Base-by-base conservation (phyloP, 2,797 vertebrate species). In the Gambelia wislizenii region DNA sequence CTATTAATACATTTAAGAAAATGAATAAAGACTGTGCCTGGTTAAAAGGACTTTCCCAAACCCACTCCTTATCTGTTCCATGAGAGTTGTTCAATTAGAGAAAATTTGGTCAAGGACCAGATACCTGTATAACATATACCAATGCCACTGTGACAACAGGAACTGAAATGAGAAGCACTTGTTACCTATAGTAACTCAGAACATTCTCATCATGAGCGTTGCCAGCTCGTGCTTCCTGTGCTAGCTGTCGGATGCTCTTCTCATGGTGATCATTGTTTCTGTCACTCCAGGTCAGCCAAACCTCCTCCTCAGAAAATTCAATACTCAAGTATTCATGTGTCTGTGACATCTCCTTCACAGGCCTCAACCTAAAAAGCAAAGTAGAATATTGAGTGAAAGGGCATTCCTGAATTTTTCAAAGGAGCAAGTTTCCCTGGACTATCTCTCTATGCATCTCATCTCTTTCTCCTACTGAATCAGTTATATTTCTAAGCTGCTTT, bases 221-320 rank as follows among this genome's bases (percentile, higher is more conserved):
- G 64, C 99, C 99, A 5, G 99, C 98, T 86, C 98, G 95, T 0
- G 99, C 98, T 95, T 99, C 98, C 95, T 99, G 98, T 0, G 99
- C 98, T 92, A 99, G 96, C 94, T 98, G 98, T 44, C 98, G 96
- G 96, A 99, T 98, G 84, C 98, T 97, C 95, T 99, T 99, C 95
- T 99, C 98, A 0, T 99, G 98, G 47, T 93, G 97, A 88, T 99
- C 98, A 0, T 98, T 98, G 75, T 97, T 98, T 95, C 98, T 99
- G 94, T 99, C 98, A 0, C 95, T 98, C 99, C 99, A 99, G 20
- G 98, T 97, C 69, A 99, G 97, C 99, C 99, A 99, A 83, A 99
- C 99, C 95, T 99, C 99, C 82, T 99, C 98, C 56, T 99, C 98
- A 0, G 97, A 99, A 90, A 99, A 99, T 36, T 99, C 98, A 1